Conservation (phyloP, 2,113 vertebrate species). For the Chamaea fasciata region DNA sequence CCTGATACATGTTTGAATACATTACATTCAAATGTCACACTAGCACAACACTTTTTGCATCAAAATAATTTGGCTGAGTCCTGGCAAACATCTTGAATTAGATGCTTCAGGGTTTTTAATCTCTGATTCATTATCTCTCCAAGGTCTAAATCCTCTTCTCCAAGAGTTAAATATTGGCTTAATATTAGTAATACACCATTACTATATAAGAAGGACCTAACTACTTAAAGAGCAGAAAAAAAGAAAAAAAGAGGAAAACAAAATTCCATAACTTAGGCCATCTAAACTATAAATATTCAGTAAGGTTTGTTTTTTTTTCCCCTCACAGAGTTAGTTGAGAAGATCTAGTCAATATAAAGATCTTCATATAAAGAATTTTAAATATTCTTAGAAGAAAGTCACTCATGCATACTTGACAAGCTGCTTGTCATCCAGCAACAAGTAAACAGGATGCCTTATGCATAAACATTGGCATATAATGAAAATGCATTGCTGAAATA, state of each 20-base stretch:
- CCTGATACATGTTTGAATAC: not conserved
- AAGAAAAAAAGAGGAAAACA: not conserved
- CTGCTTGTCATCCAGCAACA: not conserved
- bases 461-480: slow-evolving; percentile 12
- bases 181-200: not conserved
- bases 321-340: not conserved
- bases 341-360: not conserved
- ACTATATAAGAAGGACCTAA: not conserved
- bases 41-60: not conserved
- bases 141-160: not conserved
- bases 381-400: not conserved
- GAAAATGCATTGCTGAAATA: not conserved
- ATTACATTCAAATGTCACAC: not conserved
- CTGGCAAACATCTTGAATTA: not conserved
- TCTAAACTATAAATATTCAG: not conserved
- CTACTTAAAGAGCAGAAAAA: not conserved
- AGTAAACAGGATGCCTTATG: not conserved
- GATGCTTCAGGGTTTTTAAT: not conserved
- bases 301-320: not conserved
- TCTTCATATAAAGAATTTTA: not conserved
- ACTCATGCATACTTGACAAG: not conserved
- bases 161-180: not conserved
- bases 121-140: not conserved
- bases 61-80: not conserved
- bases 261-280: not conserved